These are phyloP conservation scores for Zaprionus taronus DNA, from an alignment of 1,140 invertebrate species.

Conservation along the genomic window DNA sequence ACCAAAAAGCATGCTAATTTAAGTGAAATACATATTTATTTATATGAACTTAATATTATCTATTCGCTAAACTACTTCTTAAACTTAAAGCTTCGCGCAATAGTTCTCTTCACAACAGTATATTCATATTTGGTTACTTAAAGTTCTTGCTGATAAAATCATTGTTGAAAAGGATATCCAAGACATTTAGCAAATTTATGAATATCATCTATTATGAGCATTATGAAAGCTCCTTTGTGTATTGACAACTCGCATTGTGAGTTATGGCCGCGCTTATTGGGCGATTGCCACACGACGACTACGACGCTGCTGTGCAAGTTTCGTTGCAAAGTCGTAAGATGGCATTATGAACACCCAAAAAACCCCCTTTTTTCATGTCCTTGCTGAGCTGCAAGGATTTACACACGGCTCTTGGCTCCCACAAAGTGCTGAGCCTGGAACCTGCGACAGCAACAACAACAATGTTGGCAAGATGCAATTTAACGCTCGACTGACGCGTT, in stretches of 20 bases:
- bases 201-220: constrained; percentile 38
- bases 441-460: constrained; percentile 13
- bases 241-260: constrained; percentile 50
- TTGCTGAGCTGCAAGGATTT: constrained; percentile 63
- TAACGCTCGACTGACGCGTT: constrained; percentile 70
- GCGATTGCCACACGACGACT: constrained; percentile 7
- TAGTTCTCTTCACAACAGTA: neutral
- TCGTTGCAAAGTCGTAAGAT: constrained; percentile 40
- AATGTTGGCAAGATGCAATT: constrained; percentile 65
- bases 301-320: neutral
- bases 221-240: constrained; percentile 39
- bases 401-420: constrained; percentile 25
- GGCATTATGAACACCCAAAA: constrained; percentile 54
- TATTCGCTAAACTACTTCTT: too few relatives aligned
- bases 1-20: neutral
- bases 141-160: neutral
- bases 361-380: constrained; percentile 63
- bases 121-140: neutral
- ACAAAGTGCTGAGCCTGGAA: constrained; percentile 3
- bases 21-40: too few relatives aligned
- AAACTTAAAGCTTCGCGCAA: neutral
- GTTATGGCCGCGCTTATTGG: constrained; percentile 36
- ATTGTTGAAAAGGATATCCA: neutral
- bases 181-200: constrained; percentile 18
- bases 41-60: too few relatives aligned